Evolutionary conservation across 2,888 invertebrate genomes (phyloP).

Genomic region (Caenorhabditis sp.): DNA sequence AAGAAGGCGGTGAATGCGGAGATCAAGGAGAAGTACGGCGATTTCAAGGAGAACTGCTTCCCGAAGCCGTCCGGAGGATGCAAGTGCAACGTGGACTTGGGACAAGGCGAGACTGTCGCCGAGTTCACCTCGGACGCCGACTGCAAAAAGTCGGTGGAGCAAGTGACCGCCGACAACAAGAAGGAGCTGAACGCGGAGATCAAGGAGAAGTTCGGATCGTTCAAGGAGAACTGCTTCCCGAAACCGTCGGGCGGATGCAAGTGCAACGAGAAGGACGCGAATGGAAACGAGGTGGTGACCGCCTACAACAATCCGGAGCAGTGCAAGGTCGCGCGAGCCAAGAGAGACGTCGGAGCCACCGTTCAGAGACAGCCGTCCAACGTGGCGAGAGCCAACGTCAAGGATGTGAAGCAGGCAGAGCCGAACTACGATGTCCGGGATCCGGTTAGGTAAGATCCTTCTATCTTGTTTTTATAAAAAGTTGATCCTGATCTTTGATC

Average conservation of each 20-base stretch:
- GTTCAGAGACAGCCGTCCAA: constrained; percentile 41
- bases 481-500: no score
- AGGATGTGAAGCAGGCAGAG: constrained; percentile 27
- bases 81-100: constrained; percentile 69
- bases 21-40: constrained; percentile 69
- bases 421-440: constrained; percentile 64
- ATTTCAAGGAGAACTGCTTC: constrained; percentile 73
- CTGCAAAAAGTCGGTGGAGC: constrained; percentile 65
- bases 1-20: constrained; percentile 64
- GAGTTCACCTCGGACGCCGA: constrained; percentile 62
- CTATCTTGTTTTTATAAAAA: no score
- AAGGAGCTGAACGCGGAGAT: constrained; percentile 76
- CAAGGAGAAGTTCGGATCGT: constrained; percentile 72
- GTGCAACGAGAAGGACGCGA: constrained; percentile 74
- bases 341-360: constrained; percentile 60
- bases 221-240: constrained; percentile 77
- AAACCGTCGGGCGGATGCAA: constrained; percentile 75
- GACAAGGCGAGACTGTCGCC: constrained; percentile 67
- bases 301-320: constrained; percentile 70
- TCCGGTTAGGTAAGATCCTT: constrained; percentile 53
- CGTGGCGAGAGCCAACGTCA: constrained; percentile 38
- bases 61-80: constrained; percentile 71
- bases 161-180: constrained; percentile 75
- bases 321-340: constrained; percentile 64
- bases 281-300: constrained; percentile 73